Percentiles rank a stretch among this genome's conserved stretches.
These are phyloP conservation scores for Schizopygopsis pylzovi DNA, from an alignment of 2,797 vertebrate species.

Conservation along the genomic window DNA sequence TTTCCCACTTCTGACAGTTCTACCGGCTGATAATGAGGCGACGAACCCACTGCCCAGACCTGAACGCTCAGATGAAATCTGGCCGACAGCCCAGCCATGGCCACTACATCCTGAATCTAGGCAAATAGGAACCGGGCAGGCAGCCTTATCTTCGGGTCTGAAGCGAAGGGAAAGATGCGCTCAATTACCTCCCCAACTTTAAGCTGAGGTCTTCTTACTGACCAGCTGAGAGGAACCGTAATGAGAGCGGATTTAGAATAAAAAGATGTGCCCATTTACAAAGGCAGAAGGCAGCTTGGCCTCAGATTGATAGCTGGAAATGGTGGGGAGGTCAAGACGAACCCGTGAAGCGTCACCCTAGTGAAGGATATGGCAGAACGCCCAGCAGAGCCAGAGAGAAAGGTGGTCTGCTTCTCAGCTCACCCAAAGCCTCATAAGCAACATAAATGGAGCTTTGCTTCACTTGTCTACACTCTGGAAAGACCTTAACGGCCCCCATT, in stretches of 20 bases:
- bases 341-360: slow-evolving; percentile 74
- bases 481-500: slow-evolving; percentile 65
- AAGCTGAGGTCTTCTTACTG: slow-evolving; percentile 80
- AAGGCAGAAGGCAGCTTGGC: slow-evolving; percentile 59
- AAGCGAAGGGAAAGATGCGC: slow-evolving; percentile 74
- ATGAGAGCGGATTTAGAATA: slow-evolving; percentile 83
- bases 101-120: slow-evolving; percentile 76
- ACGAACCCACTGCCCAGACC: slow-evolving; percentile 69
- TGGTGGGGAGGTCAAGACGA: slow-evolving; percentile 76
- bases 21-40: slow-evolving; percentile 80
- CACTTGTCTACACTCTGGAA: slow-evolving; percentile 61
- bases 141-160: slow-evolving; percentile 66
- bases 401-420: slow-evolving; percentile 66
- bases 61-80: slow-evolving; percentile 83
- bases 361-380: slow-evolving; percentile 71
- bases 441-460: slow-evolving; percentile 66
- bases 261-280: slow-evolving; percentile 83
- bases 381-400: slow-evolving; percentile 70
- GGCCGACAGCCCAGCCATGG: slow-evolving; percentile 74
- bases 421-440: slow-evolving; percentile 50
- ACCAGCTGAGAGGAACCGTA: slow-evolving; percentile 82
- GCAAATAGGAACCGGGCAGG: slow-evolving; percentile 72
- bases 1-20: slow-evolving; percentile 79
- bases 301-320: slow-evolving; percentile 79
- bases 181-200: slow-evolving; percentile 83